Evolutionary conservation across 2,113 vertebrate species (phyloP).

Genomic region (Vireo altiloquus): DNA sequence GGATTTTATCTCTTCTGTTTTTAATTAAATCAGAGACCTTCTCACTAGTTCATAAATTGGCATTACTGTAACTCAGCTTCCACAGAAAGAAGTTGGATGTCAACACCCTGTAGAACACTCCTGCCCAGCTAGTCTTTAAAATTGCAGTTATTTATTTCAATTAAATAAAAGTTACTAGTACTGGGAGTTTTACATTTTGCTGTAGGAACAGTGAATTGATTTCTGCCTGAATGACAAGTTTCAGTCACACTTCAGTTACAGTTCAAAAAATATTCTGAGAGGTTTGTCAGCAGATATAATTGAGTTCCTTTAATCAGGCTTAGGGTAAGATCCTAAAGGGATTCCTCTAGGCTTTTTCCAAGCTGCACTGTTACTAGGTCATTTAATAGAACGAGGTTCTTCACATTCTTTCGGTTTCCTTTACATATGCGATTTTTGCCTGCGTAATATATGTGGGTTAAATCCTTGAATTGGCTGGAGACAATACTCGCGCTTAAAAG

Average conservation of each 20-base stretch:
- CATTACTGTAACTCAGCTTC: background rate
- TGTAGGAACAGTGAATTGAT: constrained; percentile 10
- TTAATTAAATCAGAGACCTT: constrained; percentile 49
- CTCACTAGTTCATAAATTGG: background rate
- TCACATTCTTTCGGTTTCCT: background rate
- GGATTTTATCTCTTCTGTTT: constrained; percentile 12
- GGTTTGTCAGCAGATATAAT: constrained; percentile 17
- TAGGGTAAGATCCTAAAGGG: background rate
- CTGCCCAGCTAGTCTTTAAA: background rate
- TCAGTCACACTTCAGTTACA: constrained; percentile 32
- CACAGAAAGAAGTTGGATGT: background rate
- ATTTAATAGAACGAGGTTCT: background rate
- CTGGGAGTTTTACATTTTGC: background rate
- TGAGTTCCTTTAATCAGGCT: constrained; percentile 15
- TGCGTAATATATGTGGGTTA: background rate
- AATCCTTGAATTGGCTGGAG: background rate
- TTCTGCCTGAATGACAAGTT: constrained; percentile 14
- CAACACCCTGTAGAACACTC: background rate
- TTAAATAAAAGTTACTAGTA: background rate
- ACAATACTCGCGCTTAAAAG: background rate
- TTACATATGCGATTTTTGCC: background rate
- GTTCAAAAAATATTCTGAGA: constrained; percentile 13
- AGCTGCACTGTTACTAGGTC: background rate
- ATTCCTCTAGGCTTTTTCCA: background rate
- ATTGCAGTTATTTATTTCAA: background rate